Percentiles rank a stretch among this genome's conserved stretches.
phyloP scores from a whole-genome alignment of 2,888 invertebrate genomes.

The Branchipolynoe longqiensis region DNA sequence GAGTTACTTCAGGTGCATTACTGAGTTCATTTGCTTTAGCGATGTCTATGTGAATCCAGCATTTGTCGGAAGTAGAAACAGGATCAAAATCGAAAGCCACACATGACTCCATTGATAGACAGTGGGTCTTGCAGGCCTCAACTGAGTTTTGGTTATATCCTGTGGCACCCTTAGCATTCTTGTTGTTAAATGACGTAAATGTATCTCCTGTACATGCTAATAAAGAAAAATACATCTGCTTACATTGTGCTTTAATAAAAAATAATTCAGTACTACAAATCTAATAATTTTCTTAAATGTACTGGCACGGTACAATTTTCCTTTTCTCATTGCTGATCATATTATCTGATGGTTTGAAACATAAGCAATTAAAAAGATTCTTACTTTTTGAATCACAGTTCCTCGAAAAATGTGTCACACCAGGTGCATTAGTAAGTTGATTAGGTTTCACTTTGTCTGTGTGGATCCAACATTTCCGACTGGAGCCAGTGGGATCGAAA shows the following conservation, averaged over 20 bases:
- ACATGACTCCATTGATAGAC: not conserved
- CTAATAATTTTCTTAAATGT: too few relatives aligned
- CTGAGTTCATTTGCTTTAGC: not conserved
- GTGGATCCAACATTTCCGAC: not conserved
- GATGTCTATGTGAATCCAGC: not conserved
- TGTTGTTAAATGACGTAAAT: not conserved
- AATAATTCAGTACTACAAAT: too few relatives aligned
- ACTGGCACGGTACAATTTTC: too few relatives aligned
- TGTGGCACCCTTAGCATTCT: not conserved
- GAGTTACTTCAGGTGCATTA: not conserved
- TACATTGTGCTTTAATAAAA: too few relatives aligned
- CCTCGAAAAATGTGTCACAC: not conserved
- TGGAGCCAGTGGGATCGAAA: not conserved
- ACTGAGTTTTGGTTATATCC: not conserved
- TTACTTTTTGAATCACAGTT: not conserved
- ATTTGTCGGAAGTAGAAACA: not conserved
- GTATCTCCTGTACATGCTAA: too few relatives aligned
- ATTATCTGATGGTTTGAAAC: too few relatives aligned
- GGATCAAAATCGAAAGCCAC: conserved; percentile 29
- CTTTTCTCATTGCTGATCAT: not conserved
- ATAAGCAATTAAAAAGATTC: too few relatives aligned
- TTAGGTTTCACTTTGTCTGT: not conserved
- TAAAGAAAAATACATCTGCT: too few relatives aligned
- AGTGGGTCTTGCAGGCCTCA: not conserved
- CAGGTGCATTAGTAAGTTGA: not conserved